Percentiles rank a stretch among this genome's conserved stretches.
Conservation (phyloP, 2,888 invertebrate genomes). For the Mellilla xanthometata region DNA sequence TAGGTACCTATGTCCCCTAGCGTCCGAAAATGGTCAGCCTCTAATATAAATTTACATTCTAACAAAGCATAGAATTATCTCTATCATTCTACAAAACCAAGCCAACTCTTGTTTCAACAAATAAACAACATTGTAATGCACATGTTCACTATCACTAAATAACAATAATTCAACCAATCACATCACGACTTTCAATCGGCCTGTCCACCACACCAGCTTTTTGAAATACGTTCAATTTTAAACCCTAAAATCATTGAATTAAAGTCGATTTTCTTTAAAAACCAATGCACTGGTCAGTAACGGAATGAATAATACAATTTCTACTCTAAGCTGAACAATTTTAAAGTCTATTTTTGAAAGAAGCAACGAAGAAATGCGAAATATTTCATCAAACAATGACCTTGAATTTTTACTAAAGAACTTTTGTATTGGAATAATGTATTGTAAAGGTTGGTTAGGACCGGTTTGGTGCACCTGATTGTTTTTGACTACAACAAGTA, state of each 20-base stretch:
- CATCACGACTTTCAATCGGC: conserved; percentile 39
- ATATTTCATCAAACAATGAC: conserved; percentile 27
- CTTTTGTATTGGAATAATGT: conserved; percentile 31
- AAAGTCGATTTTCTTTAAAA: not conserved
- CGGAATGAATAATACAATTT: too few relatives aligned
- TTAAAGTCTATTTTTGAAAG: not conserved
- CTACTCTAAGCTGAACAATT: not conserved
- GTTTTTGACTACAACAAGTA: conserved; percentile 9
- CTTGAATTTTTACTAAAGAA: conserved; percentile 35
- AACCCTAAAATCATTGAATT: conserved; percentile 9
- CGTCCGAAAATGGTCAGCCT: too few relatives aligned
- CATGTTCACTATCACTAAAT: conserved; percentile 33
- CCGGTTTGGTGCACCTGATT: conserved; percentile 17
- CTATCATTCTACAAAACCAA: too few relatives aligned
- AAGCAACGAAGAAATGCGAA: conserved; percentile 21
- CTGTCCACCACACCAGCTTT: conserved; percentile 45
- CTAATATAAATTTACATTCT: too few relatives aligned
- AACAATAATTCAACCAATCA: conserved; percentile 37
- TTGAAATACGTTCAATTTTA: conserved; percentile 17
- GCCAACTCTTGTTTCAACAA: conserved; percentile 16
- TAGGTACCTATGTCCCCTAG: too few relatives aligned
- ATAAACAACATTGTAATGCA: conserved; percentile 29
- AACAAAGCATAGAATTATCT: too few relatives aligned
- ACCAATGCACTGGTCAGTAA: not conserved
- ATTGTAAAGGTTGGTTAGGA: conserved; percentile 24